Evolutionary conservation across 2,797 vertebrate species (phyloP).

Genomic region (Enteromius argenteus): DNA sequence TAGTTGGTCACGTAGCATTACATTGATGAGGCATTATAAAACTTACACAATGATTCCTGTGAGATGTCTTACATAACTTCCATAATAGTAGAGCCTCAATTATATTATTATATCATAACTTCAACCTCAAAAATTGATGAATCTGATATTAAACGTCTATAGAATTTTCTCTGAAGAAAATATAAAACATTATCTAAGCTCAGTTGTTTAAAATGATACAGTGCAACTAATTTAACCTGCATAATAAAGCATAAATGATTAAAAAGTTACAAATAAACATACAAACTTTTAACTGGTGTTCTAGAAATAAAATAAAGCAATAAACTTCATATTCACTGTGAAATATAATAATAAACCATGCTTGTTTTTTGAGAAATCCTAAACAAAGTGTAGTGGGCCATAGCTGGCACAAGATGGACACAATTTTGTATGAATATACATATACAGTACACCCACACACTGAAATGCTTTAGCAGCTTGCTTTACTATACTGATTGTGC

Average conservation of each 20-base stretch:
- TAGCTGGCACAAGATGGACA: background rate
- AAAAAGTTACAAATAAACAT: background rate
- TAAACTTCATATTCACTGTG: background rate
- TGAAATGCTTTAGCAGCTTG: background rate
- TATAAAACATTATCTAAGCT: background rate
- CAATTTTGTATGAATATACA: background rate
- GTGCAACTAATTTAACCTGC: background rate
- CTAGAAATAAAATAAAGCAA: background rate
- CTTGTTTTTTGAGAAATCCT: background rate
- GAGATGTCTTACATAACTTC: background rate
- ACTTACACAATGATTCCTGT: background rate
- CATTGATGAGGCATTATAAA: background rate
- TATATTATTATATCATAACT: background rate
- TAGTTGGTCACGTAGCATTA: background rate
- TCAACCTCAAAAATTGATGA: background rate
- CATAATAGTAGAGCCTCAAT: background rate
- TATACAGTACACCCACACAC: background rate
- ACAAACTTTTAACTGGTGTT: background rate
- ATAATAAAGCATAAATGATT: background rate
- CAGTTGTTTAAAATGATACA: background rate
- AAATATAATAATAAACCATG: conserved; percentile 2
- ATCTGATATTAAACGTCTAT: background rate
- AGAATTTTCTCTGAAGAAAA: background rate
- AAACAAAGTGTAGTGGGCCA: background rate
- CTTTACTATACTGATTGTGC: background rate